These are phyloP conservation scores for Drosophila niveifrons DNA, from an alignment of 2,888 invertebrate species.

Conservation along the genomic window DNA sequence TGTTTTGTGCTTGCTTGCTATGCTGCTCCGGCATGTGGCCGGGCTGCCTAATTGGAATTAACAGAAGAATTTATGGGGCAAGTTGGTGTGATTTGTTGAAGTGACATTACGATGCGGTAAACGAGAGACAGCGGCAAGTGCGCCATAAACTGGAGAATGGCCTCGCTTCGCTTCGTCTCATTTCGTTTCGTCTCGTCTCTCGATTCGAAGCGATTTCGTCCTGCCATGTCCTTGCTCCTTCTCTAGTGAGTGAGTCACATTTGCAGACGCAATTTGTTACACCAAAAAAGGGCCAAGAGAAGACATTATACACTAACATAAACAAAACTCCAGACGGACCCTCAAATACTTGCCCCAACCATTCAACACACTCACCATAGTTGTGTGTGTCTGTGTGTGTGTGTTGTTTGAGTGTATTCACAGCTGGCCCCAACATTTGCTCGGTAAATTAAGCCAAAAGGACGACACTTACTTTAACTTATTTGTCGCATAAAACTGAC, in stretches of 20 bases:
- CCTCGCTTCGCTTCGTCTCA: neutral
- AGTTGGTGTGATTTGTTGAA: conserved; percentile 84
- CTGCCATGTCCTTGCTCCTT: neutral
- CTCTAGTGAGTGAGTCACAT: conserved; percentile 58
- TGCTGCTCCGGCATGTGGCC: conserved; percentile 44
- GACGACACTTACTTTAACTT: conserved; percentile 37
- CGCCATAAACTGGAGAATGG: conserved; percentile 46
- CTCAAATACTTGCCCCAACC: conserved; percentile 26
- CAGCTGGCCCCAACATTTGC: conserved; percentile 49
- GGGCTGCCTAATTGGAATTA: conserved; percentile 85
- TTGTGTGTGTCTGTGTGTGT: neutral
- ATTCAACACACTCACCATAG: conserved; percentile 19
- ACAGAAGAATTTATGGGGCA: conserved; percentile 84
- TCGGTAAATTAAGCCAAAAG: conserved; percentile 49
- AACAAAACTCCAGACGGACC: conserved; percentile 70
- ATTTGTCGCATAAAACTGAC: conserved; percentile 42
- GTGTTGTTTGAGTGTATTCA: conserved; percentile 25
- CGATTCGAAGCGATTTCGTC: neutral
- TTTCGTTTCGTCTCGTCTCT: neutral
- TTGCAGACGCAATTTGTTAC: conserved; percentile 78
- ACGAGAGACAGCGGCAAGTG: conserved; percentile 60
- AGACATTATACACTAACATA: conserved; percentile 65
- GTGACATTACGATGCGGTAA: conserved; percentile 82
- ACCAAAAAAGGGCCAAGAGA: conserved; percentile 62
- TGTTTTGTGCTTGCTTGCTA: conserved; percentile 9